Evolutionary conservation across 2,797 vertebrate species (phyloP).

Genomic region (Todus mexicanus): DNA sequence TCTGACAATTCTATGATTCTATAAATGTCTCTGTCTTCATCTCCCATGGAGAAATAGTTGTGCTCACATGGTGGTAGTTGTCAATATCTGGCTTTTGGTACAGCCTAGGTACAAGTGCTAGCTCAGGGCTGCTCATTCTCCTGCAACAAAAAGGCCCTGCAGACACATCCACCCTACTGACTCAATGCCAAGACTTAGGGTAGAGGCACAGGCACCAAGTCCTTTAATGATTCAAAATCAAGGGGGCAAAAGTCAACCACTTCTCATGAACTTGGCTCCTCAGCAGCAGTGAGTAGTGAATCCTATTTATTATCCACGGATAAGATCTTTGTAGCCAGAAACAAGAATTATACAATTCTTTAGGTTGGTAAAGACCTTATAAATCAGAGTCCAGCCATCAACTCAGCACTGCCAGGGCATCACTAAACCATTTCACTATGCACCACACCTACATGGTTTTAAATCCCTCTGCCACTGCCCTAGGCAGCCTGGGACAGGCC

Average conservation of each 20-base stretch:
- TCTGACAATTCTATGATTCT: no score
- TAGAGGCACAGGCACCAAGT: not conserved
- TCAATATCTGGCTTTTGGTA: not conserved
- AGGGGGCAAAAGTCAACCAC: rapidly evolving
- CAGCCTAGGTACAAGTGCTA: not conserved
- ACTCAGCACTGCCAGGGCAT: not conserved
- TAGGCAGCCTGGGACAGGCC: no score
- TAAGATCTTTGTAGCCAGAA: not conserved
- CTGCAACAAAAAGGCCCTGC: not conserved
- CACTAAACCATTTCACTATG: not conserved
- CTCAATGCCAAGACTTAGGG: not conserved
- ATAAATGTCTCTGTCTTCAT: not conserved
- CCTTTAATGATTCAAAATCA: not conserved
- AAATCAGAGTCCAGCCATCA: not conserved
- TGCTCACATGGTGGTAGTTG: rapidly evolving
- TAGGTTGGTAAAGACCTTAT: not conserved
- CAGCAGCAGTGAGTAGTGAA: not conserved
- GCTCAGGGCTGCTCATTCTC: not conserved
- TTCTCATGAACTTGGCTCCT: not conserved
- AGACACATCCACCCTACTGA: not conserved
- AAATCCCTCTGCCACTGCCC: not conserved
- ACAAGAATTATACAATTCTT: not conserved
- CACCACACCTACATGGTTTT: not conserved
- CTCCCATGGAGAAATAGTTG: rapidly evolving
- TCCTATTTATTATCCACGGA: not conserved